Evolutionary conservation across 2,797 vertebrate genomes (phyloP).

Genomic region (Argya squamiceps): DNA sequence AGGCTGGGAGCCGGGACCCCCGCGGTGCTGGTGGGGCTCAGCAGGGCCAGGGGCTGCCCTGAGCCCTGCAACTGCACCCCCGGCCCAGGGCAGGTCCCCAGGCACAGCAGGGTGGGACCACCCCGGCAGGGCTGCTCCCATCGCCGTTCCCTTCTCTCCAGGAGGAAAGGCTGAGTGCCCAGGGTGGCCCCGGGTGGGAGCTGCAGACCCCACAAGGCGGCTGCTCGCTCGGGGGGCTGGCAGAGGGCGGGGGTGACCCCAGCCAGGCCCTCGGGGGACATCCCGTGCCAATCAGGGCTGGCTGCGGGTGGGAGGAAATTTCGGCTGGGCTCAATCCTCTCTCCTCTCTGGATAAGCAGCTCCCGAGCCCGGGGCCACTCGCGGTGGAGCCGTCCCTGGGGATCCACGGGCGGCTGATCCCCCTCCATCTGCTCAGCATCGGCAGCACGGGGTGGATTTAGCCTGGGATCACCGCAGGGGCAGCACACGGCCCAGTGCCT

Average conservation of each 20-base stretch:
- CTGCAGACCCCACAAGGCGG: background rate
- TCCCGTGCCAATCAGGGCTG: accelerated
- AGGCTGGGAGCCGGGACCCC: background rate
- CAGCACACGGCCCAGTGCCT: background rate
- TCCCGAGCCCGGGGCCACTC: background rate
- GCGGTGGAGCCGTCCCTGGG: accelerated
- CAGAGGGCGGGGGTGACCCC: background rate
- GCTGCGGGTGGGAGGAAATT: background rate
- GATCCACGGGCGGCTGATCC: background rate
- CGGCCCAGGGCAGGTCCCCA: background rate
- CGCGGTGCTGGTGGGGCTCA: accelerated
- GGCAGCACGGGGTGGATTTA: background rate
- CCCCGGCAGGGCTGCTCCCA: background rate
- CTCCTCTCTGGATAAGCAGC: background rate
- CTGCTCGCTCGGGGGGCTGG: background rate
- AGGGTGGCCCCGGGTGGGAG: background rate
- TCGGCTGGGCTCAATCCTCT: background rate
- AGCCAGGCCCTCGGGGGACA: background rate
- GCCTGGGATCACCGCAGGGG: background rate
- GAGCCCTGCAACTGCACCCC: background rate
- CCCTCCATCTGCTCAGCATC: background rate
- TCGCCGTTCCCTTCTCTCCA: background rate
- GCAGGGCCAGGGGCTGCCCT: too few species aligned
- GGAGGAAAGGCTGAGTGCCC: background rate
- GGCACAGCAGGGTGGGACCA: background rate